Percentiles rank a stretch among this genome's conserved stretches.
phyloP scores from a whole-genome alignment of 2,797 vertebrate species.

The Sylvia borin region DNA sequence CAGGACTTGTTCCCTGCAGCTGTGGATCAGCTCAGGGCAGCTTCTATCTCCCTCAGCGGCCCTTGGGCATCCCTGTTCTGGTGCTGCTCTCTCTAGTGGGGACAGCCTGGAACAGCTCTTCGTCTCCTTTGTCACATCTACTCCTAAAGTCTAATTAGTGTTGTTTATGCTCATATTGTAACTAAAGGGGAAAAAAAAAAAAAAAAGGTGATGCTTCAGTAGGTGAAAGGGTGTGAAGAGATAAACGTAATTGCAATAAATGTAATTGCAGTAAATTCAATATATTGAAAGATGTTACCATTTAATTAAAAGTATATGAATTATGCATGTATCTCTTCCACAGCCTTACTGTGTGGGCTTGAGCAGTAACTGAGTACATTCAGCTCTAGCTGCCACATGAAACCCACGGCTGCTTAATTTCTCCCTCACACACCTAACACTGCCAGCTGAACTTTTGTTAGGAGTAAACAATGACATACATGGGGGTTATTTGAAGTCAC shows the following conservation, averaged over 20 bases:
- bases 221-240: neutral
- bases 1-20: neutral
- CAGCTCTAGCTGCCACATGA: neutral
- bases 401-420: neutral
- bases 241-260: slow-evolving; percentile 4
- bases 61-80: neutral
- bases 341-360: neutral
- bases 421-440: neutral
- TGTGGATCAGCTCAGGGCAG: neutral
- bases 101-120: neutral
- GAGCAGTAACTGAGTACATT: neutral
- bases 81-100: fast-evolving
- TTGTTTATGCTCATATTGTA: neutral
- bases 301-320: slow-evolving; percentile 45
- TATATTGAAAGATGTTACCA: neutral
- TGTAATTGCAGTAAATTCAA: neutral
- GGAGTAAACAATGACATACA: neutral
- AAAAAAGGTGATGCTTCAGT: neutral
- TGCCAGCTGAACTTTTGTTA: neutral
- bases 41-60: neutral
- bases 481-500: neutral
- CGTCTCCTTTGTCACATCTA: neutral
- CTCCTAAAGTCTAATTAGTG: neutral
- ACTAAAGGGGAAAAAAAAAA: neutral
- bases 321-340: slow-evolving; percentile 8